A percentile compares a stretch with the other conserved stretches of the same genome.
phyloP scores from a whole-genome alignment of 2,888 invertebrate species.

The Aphodius sticticus region DNA sequence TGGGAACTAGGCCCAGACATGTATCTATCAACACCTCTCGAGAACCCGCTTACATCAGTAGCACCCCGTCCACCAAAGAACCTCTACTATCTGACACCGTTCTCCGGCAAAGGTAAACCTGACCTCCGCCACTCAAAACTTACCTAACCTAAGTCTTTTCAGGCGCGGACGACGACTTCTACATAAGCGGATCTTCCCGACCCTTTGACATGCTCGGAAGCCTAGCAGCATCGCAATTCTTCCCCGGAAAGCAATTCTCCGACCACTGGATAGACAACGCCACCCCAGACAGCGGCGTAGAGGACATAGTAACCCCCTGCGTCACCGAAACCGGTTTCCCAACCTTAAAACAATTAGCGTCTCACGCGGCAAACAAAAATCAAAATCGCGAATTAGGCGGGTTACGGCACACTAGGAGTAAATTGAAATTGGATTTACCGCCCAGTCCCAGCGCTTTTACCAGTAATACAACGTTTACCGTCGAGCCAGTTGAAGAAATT shows the following conservation, averaged over 20 bases:
- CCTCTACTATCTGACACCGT: constrained; percentile 46
- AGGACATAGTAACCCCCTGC: constrained; percentile 65
- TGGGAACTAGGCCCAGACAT: constrained; percentile 59
- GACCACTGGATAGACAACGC: constrained; percentile 51
- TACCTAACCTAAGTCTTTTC: constrained; percentile 59
- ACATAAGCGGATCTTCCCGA: constrained; percentile 75
- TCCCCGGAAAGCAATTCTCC: constrained; percentile 65
- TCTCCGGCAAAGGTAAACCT: constrained; percentile 49
- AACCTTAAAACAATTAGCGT: constrained; percentile 53
- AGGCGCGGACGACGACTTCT: constrained; percentile 71
- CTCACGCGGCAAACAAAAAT: constrained; percentile 50
- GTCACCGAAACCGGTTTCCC: constrained; percentile 49
- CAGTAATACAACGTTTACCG: constrained; percentile 41
- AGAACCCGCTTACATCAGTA: constrained; percentile 32
- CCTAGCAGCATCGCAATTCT: constrained; percentile 68
- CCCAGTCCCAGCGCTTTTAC: constrained; percentile 64
- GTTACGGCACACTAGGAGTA: constrained; percentile 75
- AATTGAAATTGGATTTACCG: constrained; percentile 74
- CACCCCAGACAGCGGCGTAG: constrained; percentile 70
- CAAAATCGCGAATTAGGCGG: constrained; percentile 65
- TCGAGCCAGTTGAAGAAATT: constrained; percentile 49
- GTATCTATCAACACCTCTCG: constrained; percentile 45
- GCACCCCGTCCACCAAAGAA: constrained; percentile 43
- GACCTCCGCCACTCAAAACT: neutral
- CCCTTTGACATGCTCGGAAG: constrained; percentile 72